These are phyloP conservation scores for Platerodrilus igneus DNA, from an alignment of 2,888 invertebrate genomes.

Conservation along the genomic window DNA sequence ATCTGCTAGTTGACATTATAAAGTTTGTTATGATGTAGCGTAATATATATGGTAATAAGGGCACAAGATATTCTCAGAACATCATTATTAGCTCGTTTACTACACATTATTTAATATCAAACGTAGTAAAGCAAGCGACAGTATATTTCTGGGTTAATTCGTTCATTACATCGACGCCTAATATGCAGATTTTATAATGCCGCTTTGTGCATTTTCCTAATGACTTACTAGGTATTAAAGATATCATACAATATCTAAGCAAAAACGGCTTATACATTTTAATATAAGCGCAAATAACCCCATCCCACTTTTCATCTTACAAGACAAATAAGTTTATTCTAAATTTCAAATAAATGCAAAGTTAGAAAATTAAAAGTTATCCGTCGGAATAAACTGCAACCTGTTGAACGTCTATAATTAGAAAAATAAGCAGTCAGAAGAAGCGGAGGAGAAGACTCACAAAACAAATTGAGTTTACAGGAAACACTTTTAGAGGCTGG, in stretches of 20 bases:
- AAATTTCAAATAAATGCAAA: constrained; percentile 18
- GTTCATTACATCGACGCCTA: constrained; percentile 30
- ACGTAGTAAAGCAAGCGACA: constrained; percentile 24
- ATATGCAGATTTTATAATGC: constrained; percentile 27
- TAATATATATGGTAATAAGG: constrained; percentile 47
- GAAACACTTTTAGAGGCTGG: constrained; percentile 44
- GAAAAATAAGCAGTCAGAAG: constrained; percentile 32
- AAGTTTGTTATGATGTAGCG: constrained; percentile 34
- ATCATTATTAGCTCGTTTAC: constrained; percentile 40
- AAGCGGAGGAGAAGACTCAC: constrained; percentile 36
- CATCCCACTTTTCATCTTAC: neutral
- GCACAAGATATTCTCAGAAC: constrained; percentile 38
- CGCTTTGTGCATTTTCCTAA: constrained; percentile 9
- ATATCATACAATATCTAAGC: too few relatives aligned
- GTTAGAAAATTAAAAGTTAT: constrained; percentile 38
- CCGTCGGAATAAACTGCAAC: constrained; percentile 34
- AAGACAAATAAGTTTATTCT: too few relatives aligned
- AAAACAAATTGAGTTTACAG: constrained; percentile 46
- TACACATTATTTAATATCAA: constrained; percentile 37
- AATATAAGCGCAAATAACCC: neutral
- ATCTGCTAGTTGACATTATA: constrained; percentile 34
- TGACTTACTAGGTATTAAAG: too few relatives aligned
- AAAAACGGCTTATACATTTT: too few relatives aligned
- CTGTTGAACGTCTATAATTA: constrained; percentile 34
- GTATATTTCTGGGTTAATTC: constrained; percentile 21